Evolutionary conservation across 64 coral and sea anemone genomes (phyloP), one percentile per base, ranked within the genome.

Genomic region (Montipora cactus): DNA sequence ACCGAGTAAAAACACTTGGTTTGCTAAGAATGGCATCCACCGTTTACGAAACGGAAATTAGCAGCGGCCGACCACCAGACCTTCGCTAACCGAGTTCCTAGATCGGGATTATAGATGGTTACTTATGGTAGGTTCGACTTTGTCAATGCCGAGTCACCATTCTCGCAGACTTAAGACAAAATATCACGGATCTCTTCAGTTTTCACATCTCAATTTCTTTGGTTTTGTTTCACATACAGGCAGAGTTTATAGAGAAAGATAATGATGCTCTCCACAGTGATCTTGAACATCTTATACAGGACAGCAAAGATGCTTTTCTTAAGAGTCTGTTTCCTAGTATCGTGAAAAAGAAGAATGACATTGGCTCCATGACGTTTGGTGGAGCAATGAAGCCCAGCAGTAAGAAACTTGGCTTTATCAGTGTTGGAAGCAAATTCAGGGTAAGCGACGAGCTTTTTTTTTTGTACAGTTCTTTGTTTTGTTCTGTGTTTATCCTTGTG

Each of bases 381-480:
- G 88, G 88, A 18, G 47, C 47, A 28, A 82, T 83, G n/a, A 67
- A 81, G 2, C 44, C 78, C 4, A 88, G 92, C 67, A 98, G 94
- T 50, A 98, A 95, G 84, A 98, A 98, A 84, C 96, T 98, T 67
- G 94, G 94, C 14, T 98, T 98, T 69, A 89, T 95, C 59, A 98
- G 96, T 61, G 91, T 98, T 83, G 96, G 94, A 7, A 98, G 81
- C 53, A 98, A 98, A 75, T 98, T 98, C 71, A 98, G 94, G 96
- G 96, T 98, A 93, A 93, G 51, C 19, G 14, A 21, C 0, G 0
- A 72, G 50, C 15, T 28, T 44, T 13, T 20, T 23, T 23, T 9
- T n/a, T 0, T 47, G 22, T 68, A 12, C 7, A 15, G 7, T 2
- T 75, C 47, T 74, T 23, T 81, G n/a, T 53, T 25, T 21, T 19